These are phyloP conservation scores for Drosophila histrio DNA, from an alignment of 2,888 invertebrate genomes.

Conservation along the genomic window DNA sequence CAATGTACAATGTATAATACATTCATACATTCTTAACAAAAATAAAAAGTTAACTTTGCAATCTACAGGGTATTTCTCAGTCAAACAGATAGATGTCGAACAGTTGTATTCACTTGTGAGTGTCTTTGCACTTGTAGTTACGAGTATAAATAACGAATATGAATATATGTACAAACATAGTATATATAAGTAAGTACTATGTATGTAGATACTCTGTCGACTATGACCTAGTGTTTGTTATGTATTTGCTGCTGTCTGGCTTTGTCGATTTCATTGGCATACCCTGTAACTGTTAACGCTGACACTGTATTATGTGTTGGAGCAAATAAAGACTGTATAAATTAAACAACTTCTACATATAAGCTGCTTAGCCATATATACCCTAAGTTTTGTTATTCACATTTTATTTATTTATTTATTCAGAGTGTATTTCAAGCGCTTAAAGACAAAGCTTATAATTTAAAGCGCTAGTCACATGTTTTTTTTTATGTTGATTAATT, in stretches of 20 bases:
- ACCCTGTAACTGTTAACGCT: background rate
- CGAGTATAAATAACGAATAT: slow-evolving; percentile 10
- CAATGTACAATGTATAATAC: too few species aligned
- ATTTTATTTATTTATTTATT: too few species aligned
- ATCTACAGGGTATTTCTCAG: slow-evolving; percentile 12
- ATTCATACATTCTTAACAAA: too few species aligned
- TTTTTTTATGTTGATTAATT: too few species aligned
- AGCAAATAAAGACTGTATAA: background rate
- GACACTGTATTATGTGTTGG: background rate
- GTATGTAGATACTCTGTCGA: slow-evolving; percentile 8
- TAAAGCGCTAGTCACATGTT: too few species aligned
- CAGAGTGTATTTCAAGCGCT: too few species aligned
- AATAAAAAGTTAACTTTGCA: background rate
- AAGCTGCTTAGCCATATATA: too few species aligned
- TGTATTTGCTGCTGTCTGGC: slow-evolving; percentile 7
- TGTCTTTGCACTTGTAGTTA: slow-evolving; percentile 1
- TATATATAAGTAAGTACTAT: too few species aligned
- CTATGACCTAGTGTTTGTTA: slow-evolving; percentile 37
- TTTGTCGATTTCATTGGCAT: slow-evolving; percentile 29
- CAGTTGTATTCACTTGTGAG: background rate
- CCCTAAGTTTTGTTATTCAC: too few species aligned
- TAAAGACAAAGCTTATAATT: too few species aligned
- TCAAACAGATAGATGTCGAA: background rate
- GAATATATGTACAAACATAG: background rate
- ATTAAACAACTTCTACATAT: background rate